These are phyloP conservation scores for Squalus acanthias DNA, from an alignment of 2,797 vertebrate species.

Conservation along the genomic window DNA sequence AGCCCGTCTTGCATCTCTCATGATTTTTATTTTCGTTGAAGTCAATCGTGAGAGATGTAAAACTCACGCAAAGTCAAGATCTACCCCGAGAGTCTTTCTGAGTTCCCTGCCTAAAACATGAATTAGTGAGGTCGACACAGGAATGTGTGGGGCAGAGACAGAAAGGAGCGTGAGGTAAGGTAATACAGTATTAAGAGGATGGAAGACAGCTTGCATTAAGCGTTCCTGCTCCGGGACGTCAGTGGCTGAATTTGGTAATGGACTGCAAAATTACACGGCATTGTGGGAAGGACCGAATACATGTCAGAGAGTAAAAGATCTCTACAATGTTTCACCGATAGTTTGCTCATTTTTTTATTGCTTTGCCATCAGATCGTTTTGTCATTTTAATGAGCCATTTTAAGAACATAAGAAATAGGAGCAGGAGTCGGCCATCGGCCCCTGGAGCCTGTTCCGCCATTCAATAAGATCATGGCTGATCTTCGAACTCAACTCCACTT, in stretches of 20 bases:
- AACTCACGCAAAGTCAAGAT: neutral
- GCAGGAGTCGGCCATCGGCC: no score
- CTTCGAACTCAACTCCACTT: no score
- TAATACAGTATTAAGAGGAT: neutral
- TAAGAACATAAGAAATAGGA: no score
- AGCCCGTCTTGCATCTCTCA: neutral
- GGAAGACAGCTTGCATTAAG: neutral
- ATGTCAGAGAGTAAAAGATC: neutral
- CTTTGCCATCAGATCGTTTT: neutral
- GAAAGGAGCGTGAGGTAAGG: neutral
- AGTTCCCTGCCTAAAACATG: neutral
- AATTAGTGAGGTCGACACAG: neutral
- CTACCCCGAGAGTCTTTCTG: no score
- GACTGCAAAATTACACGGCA: neutral
- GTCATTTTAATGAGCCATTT: neutral
- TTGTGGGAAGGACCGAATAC: neutral
- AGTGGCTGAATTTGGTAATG: neutral
- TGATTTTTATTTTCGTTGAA: neutral
- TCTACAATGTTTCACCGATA: neutral
- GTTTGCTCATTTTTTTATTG: neutral
- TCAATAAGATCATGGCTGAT: no score
- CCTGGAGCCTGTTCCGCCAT: no score
- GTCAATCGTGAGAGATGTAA: neutral
- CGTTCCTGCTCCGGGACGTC: neutral
- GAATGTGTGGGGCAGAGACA: neutral